phyloP scores from a whole-genome alignment of 2,888 invertebrate genomes.

The Anticlea derivata region DNA sequence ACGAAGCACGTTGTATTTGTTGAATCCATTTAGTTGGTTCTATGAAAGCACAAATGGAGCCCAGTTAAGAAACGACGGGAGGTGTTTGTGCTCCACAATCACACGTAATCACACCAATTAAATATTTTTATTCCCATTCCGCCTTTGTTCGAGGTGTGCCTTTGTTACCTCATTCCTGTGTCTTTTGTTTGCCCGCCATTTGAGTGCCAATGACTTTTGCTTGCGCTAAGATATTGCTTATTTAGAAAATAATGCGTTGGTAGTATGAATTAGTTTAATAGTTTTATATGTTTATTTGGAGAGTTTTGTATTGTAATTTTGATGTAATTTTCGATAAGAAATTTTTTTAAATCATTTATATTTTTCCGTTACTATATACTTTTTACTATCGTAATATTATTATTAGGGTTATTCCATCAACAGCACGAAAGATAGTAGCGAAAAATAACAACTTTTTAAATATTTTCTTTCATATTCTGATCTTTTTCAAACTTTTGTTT shows the following conservation, averaged over 20 bases:
- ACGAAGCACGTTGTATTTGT: no score
- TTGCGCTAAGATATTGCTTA: constrained; percentile 31
- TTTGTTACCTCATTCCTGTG: constrained; percentile 65
- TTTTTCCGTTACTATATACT: no score
- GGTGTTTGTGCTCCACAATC: constrained; percentile 74
- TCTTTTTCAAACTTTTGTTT: no score
- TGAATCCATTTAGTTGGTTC: no score
- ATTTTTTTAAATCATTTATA: no score
- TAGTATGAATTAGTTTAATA: constrained; percentile 2
- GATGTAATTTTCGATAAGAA: no score
- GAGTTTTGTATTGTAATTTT: background rate
- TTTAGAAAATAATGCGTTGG: constrained; percentile 27
- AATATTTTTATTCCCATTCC: constrained; percentile 77
- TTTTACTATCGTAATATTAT: no score
- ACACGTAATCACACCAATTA: constrained; percentile 78
- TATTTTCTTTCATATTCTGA: no score
- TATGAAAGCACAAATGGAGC: constrained; percentile 19
- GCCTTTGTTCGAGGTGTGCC: constrained; percentile 64
- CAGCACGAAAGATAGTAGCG: no score
- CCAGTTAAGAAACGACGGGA: constrained; percentile 53
- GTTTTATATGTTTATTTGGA: background rate
- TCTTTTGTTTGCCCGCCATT: constrained; percentile 60
- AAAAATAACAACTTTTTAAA: no score
- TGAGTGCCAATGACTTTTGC: constrained; percentile 21
- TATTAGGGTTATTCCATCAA: no score